Evolutionary conservation across 2,888 invertebrate species (phyloP).

Genomic region (Psococerastis gibbosa): DNA sequence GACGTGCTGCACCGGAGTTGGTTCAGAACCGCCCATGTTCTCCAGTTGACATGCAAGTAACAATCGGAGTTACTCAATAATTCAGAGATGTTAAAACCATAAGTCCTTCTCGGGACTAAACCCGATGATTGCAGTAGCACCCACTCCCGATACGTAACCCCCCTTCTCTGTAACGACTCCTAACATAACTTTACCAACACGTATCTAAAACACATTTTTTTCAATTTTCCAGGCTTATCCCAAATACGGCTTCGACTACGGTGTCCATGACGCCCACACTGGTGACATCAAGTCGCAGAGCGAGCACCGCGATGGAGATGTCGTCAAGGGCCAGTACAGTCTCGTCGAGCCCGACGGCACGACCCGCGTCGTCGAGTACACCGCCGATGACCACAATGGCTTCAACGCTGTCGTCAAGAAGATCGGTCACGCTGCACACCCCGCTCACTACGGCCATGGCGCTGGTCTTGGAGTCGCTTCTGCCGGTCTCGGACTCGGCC

Average conservation of each 20-base stretch:
- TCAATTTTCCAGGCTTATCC: conserved; percentile 29
- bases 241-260: conserved; percentile 48
- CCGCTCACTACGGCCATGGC: conserved; percentile 1
- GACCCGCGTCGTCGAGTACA: conserved; percentile 41
- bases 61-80: too few relatives aligned
- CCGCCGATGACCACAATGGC: conserved; percentile 37
- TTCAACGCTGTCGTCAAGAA: conserved; percentile 37
- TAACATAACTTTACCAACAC: too few relatives aligned
- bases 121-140: too few relatives aligned
- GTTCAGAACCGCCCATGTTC: too few relatives aligned
- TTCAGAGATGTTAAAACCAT: too few relatives aligned
- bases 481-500: too few relatives aligned
- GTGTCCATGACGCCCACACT: conserved; percentile 48
- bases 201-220: too few relatives aligned
- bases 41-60: too few relatives aligned
- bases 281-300: conserved; percentile 53
- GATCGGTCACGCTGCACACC: conserved; percentile 23
- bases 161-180: too few relatives aligned
- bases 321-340: conserved; percentile 48
- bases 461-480: not conserved
- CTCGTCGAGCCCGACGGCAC: conserved; percentile 44
- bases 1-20: too few relatives aligned
- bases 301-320: conserved; percentile 49
- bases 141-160: too few relatives aligned
- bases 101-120: too few relatives aligned